Percentiles rank a stretch among this genome's conserved stretches.
These are phyloP conservation scores for Parelbella ahira DNA, from an alignment of 2,888 invertebrate species.

Conservation along the genomic window DNA sequence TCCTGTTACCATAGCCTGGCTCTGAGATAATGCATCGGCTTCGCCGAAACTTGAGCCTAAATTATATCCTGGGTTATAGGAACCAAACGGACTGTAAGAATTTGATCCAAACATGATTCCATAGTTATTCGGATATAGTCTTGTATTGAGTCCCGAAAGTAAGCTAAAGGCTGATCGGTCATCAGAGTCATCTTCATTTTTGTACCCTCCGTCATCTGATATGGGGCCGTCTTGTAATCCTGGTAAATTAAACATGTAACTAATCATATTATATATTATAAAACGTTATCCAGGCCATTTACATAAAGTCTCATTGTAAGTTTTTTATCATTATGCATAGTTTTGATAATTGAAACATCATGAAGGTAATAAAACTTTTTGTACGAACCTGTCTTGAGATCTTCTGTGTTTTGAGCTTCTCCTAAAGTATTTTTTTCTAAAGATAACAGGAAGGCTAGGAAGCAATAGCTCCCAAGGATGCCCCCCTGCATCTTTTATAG, in stretches of 20 bases:
- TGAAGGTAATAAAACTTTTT: too few species aligned
- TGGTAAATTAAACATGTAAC: too few species aligned
- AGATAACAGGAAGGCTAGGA: constrained; percentile 41
- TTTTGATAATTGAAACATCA: too few species aligned
- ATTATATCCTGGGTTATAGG: background rate
- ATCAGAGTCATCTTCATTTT: constrained; percentile 14
- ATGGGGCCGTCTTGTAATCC: constrained; percentile 4
- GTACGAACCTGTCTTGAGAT: constrained; percentile 17
- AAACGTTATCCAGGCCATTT: too few species aligned
- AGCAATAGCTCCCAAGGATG: constrained; percentile 36
- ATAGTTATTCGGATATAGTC: background rate
- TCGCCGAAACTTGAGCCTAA: constrained; percentile 1
- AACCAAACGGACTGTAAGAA: background rate
- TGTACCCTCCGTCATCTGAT: background rate
- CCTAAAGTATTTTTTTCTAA: too few species aligned
- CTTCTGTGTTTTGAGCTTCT: constrained; percentile 30
- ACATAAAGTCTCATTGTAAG: too few species aligned
- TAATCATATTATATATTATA: too few species aligned
- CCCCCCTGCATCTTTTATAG: constrained; percentile 36
- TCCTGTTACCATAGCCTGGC: background rate
- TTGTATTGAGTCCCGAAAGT: background rate
- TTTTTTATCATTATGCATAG: too few species aligned
- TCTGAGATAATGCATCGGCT: background rate
- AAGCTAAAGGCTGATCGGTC: constrained; percentile 16
- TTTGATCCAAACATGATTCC: background rate